Percentiles rank a stretch among this genome's conserved stretches.
phyloP scores from a whole-genome alignment of 2,888 invertebrate species.

The Copidosoma aretas region DNA sequence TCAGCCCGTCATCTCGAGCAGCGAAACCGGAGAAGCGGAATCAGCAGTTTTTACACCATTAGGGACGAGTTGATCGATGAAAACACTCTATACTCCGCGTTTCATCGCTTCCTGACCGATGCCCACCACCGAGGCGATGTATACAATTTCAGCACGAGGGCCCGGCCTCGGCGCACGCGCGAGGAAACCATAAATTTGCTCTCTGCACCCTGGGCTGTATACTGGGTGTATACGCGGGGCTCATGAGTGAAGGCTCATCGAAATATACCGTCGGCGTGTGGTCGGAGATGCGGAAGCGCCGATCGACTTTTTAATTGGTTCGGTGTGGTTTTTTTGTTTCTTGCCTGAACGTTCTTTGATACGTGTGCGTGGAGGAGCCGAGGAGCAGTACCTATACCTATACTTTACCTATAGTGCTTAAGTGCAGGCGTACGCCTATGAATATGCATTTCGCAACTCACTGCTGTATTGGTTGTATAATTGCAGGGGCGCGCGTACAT shows the following conservation, averaged over 20 bases:
- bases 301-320: conserved; percentile 17
- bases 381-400: too few species aligned
- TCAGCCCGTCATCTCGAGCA: too few species aligned
- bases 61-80: conserved; percentile 28
- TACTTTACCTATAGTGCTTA: too few species aligned
- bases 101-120: conserved; percentile 24
- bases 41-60: too few species aligned
- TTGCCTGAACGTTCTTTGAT: conserved; percentile 14
- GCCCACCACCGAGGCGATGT: conserved; percentile 9
- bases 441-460: conserved; percentile 47
- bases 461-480: conserved; percentile 45
- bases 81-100: conserved; percentile 12
- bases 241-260: not conserved
- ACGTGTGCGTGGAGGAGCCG: too few species aligned
- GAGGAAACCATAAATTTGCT: conserved; percentile 33
- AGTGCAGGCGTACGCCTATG: conserved; percentile 45
- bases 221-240: not conserved
- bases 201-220: too few species aligned
- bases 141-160: conserved; percentile 37
- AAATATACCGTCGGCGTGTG: not conserved
- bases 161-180: not conserved
- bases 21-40: too few species aligned
- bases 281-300: conserved; percentile 1
- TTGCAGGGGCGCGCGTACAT: conserved; percentile 45
- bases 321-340: conserved; percentile 5